Conservation (phyloP, 2,888 invertebrate species). For the Ceratothoa steindachneri region DNA sequence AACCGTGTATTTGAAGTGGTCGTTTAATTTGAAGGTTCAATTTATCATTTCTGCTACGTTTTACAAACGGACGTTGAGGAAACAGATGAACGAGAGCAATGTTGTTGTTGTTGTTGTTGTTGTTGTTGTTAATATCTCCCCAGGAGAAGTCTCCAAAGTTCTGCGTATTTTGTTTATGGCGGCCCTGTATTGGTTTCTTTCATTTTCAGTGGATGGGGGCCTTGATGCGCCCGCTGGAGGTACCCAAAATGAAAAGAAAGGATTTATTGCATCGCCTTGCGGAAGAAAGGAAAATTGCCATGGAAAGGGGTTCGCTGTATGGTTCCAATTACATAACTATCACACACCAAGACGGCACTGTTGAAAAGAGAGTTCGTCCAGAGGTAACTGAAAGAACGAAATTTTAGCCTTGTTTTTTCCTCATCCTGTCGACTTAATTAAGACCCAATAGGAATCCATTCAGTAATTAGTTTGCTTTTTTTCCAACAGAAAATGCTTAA, state of each 20-base stretch:
- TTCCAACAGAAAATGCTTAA: slow-evolving; percentile 64
- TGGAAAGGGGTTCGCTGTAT: slow-evolving; percentile 83
- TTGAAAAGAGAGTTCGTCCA: slow-evolving; percentile 54
- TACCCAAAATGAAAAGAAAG: slow-evolving; percentile 55
- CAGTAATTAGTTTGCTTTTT: too few species aligned
- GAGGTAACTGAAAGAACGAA: slow-evolving; percentile 9
- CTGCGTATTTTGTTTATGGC: too few species aligned
- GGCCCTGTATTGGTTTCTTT: background rate
- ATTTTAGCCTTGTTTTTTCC: background rate
- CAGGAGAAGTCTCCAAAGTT: too few species aligned
- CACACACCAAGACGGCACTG: slow-evolving; percentile 82
- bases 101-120: too few species aligned
- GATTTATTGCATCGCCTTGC: slow-evolving; percentile 86
- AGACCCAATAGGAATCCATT: too few species aligned
- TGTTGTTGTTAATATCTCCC: too few species aligned
- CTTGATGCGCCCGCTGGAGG: slow-evolving; percentile 60
- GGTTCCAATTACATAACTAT: slow-evolving; percentile 77
- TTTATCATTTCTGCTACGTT: too few species aligned
- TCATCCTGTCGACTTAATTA: too few species aligned
- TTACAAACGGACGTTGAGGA: too few species aligned
- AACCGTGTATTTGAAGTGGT: too few species aligned
- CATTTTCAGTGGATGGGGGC: slow-evolving; percentile 66
- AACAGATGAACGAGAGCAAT: too few species aligned
- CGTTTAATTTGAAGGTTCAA: too few species aligned
- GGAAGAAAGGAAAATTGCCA: slow-evolving; percentile 82